Evolutionary conservation across 2,888 invertebrate species (phyloP).

Genomic region (Ennomos fuscantarius): DNA sequence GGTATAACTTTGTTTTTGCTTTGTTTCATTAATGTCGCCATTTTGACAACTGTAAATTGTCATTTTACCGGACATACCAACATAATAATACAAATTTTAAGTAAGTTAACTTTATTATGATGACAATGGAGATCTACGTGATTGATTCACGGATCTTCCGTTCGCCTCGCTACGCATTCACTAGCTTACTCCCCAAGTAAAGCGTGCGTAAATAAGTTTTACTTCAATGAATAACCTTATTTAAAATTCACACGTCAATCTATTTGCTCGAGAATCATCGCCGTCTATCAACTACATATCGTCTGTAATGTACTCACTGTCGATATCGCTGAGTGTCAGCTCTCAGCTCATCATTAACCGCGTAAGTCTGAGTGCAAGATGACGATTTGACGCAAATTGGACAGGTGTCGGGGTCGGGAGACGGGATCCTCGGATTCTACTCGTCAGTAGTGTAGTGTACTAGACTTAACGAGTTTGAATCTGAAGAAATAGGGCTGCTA

Average conservation of each 20-base stretch:
- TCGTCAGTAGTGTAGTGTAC: conserved; percentile 56
- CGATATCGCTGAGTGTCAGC: conserved; percentile 27
- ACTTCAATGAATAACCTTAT: no score
- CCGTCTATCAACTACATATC: conserved; percentile 11
- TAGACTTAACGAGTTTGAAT: conserved; percentile 69
- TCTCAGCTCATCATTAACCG: conserved; percentile 42
- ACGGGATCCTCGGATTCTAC: conserved; percentile 51
- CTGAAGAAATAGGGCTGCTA: conserved; percentile 55
- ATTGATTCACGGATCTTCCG: no score
- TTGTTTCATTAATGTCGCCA: no score
- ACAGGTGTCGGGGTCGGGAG: conserved; percentile 68
- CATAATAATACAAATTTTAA: no score
- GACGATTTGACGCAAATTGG: conserved; percentile 73
- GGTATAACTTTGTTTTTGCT: no score
- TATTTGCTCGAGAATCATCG: background rate
- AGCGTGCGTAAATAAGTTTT: no score
- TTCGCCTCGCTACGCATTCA: no score
- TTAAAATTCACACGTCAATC: background rate
- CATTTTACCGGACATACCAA: no score
- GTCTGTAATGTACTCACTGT: background rate
- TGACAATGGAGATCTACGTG: no score
- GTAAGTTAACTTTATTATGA: no score
- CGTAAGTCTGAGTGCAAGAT: conserved; percentile 54
- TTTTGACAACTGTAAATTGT: no score
- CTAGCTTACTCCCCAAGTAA: no score